Percentiles rank a stretch among this genome's conserved stretches.
Conservation (phyloP, 2,797 vertebrate species). For the Sebastes melanostomus region DNA sequence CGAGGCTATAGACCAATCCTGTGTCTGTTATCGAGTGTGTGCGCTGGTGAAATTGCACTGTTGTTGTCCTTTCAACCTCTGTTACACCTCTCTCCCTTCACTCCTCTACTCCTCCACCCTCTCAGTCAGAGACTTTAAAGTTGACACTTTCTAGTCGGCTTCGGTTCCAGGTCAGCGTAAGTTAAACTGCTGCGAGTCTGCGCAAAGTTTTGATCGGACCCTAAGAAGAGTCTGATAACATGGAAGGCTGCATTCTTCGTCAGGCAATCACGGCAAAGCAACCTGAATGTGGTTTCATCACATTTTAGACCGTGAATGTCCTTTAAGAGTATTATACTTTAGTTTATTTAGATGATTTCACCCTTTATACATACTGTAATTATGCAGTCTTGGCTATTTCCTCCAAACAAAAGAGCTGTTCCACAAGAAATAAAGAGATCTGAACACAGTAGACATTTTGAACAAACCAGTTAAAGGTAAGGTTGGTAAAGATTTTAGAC, state of each 20-base stretch:
- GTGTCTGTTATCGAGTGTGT: background rate
- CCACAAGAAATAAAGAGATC: background rate
- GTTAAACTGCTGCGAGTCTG: background rate
- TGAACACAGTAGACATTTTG: background rate
- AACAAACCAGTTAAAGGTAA: too few relatives aligned
- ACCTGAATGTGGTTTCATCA: background rate
- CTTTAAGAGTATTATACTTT: background rate
- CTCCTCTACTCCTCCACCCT: background rate
- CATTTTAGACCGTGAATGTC: background rate
- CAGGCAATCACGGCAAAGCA: background rate
- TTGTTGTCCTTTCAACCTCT: conserved; percentile 42
- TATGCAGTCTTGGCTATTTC: background rate
- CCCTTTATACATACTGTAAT: background rate
- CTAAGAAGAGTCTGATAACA: background rate
- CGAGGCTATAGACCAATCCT: background rate
- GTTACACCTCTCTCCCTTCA: background rate
- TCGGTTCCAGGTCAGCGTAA: background rate
- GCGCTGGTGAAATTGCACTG: background rate
- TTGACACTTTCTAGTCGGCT: conserved; percentile 5
- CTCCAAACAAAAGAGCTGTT: background rate
- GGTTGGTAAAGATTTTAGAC: too few relatives aligned
- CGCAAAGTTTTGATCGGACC: background rate
- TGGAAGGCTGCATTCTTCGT: background rate
- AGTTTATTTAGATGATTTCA: background rate
- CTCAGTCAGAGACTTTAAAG: conserved; percentile 14